Evolutionary conservation across 1,140 invertebrate species (phyloP).

Genomic region (Drosophila ambigua): DNA sequence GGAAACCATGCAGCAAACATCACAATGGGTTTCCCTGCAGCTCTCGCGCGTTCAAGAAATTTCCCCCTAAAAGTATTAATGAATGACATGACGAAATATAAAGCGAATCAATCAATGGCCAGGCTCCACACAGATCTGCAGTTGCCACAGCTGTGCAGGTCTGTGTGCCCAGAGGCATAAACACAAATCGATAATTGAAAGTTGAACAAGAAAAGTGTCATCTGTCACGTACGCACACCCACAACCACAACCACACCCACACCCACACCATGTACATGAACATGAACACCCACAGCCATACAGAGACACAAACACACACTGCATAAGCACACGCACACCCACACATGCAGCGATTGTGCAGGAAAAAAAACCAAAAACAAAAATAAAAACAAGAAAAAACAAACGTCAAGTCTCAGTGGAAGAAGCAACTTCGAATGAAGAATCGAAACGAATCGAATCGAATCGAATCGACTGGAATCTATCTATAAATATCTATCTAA

Average conservation of each 20-base stretch:
- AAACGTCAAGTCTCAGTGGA: slow-evolving; percentile 9
- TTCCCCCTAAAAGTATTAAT: not conserved
- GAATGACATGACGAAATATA: slow-evolving; percentile 31
- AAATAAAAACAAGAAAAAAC: slow-evolving; percentile 4
- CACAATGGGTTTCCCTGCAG: slow-evolving; percentile 6
- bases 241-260: slow-evolving; percentile 17
- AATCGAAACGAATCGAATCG: too few species aligned
- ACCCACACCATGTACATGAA: slow-evolving; percentile 6
- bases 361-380: not conserved
- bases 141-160: too few species aligned
- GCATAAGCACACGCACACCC: slow-evolving; percentile 8
- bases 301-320: not conserved
- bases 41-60: slow-evolving; percentile 1
- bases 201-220: slow-evolving; percentile 58
- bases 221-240: slow-evolving; percentile 50
- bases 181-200: slow-evolving; percentile 51
- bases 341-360: not conserved
- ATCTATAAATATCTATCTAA: slow-evolving; percentile 36
- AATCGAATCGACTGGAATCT: not conserved
- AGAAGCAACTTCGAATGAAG: too few species aligned
- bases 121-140: not conserved
- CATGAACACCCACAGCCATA: slow-evolving; percentile 25
- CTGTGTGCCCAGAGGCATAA: slow-evolving; percentile 14
- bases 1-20: not conserved
- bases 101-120: slow-evolving; percentile 38